phyloP scores from a whole-genome alignment of 2,888 invertebrate genomes.

The Mellilla xanthometata region DNA sequence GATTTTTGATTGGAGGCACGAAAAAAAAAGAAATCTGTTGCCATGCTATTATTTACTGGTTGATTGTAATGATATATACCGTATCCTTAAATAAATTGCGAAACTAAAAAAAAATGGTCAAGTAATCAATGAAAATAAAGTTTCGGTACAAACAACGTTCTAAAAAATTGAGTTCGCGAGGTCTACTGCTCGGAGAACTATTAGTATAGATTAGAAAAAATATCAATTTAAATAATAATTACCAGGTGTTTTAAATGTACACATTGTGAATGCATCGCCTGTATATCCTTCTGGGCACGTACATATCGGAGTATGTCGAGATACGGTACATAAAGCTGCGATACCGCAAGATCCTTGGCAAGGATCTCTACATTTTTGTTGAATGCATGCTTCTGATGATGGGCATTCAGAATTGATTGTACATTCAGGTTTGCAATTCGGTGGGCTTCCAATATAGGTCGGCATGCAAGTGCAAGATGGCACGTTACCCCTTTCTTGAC shows the following conservation, averaged over 20 bases:
- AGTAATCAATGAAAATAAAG: too few species aligned
- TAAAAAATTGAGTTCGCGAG: too few species aligned
- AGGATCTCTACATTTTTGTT: slow-evolving; percentile 88
- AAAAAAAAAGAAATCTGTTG: too few species aligned
- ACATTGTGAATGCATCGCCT: slow-evolving; percentile 85
- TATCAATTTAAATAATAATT: too few species aligned
- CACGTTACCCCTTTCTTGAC: slow-evolving; percentile 79
- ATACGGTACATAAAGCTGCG: slow-evolving; percentile 83
- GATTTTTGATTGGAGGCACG: too few species aligned
- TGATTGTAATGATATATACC: too few species aligned
- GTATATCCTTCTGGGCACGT: slow-evolving; percentile 86
- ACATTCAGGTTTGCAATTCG: slow-evolving; percentile 88
- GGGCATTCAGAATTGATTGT: slow-evolving; percentile 87
- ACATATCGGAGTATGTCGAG: slow-evolving; percentile 89
- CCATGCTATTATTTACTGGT: too few species aligned
- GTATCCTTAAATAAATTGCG: too few species aligned
- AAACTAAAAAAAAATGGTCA: too few species aligned
- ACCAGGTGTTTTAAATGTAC: slow-evolving; percentile 72
- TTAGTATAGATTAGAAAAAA: slow-evolving; percentile 11
- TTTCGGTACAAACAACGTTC: too few species aligned
- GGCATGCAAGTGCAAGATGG: slow-evolving; percentile 85
- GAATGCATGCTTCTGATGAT: slow-evolving; percentile 86
- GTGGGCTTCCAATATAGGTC: slow-evolving; percentile 84
- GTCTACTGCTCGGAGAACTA: too few species aligned
- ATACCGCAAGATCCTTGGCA: slow-evolving; percentile 88